Base-by-base conservation (phyloP, 2,797 vertebrate genomes). In the Neosilurus hyrtlii region DNA sequence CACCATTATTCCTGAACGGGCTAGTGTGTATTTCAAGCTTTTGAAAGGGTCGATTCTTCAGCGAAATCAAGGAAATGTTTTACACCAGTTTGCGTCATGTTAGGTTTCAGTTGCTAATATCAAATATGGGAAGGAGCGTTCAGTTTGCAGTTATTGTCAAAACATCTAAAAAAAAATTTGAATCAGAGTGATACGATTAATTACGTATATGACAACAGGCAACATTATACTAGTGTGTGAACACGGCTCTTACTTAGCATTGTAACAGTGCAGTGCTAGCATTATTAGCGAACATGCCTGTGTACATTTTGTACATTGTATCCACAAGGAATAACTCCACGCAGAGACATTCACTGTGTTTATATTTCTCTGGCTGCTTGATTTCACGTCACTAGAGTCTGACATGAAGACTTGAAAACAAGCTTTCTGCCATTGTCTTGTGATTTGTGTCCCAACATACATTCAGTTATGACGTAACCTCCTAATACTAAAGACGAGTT, bases 11-110 rank as follows among this genome's bases (percentile, higher is more conserved):
- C 57, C 24, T 26, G 37, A 78, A 79, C 22, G 14, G 51, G 35
- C 16, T 26, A 51, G 24, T 57, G 9, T 72, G 11, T 68, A 51
- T 26, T 59, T 18, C 74, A 63, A 81, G 66, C n/a, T 59, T 22
- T 20, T 71, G 65, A 71, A 83, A 85, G 57, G 35, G 22, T 63
- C 75, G 24, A 12, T 16, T 77, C 75, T 11, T 43, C 57, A 18
- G 11, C 20, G 14, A 30, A 59, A 75, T 24, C 3, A 9, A 78
- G 61, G 59, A 12, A 62, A 78, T 61, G 1, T 51, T 26, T 18
- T 62, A 16, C 12, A 78, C 20, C 73, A 59, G 30, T 78, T 63
- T 52, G 37, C 9, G 1, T 65, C 76, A 65, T 15, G 3, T 78
- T 51, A 24, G 15, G n/a, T n/a, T 43, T 51, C 75, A 63, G 22